Base-by-base conservation (phyloP, 2,888 invertebrate genomes). In the Trileptium ribeirensis region DNA sequence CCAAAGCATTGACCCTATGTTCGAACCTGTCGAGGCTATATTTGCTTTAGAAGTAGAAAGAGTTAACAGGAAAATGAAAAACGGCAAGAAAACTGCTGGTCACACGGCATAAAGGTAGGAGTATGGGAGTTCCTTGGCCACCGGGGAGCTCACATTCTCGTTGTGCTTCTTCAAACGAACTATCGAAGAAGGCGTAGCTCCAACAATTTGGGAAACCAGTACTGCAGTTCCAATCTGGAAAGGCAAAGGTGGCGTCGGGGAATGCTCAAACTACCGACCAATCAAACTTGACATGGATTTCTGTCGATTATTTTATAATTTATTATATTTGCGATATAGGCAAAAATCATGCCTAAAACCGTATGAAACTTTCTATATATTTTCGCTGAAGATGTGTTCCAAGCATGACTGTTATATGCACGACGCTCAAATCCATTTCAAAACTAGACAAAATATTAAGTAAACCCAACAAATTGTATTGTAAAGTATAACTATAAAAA, bases 181-280 rank as follows among this genome's bases (percentile, higher is more conserved):
- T n/a, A 38, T 29, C 15, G n/a, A 24, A 15, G 3, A 34, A 29
- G 37, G 29, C 19, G 24, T 8, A 15, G 24, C 29, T 15, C 77
- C 77, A 8, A 8, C 37, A 8, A 29, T 8, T 8, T 77, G 77
- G 77, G 24, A 3, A 39, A 77, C 37, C 77, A 77, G 77, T 29
- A 77, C 29, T 8, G 39, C 77, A 36, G 77, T 77, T 15, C 37
- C 77, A 3, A 77, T 77, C 29, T 77, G 31, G 77, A 36, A 77
- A 34, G 29, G 29, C 34, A 77, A 77, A 77, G 77, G 77, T 24
- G 37, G 39, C 31, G 8, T 36, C 3, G 29, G 24, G 8, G 77
- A 77, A 8, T 77, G 77, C 77, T 19, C 37, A 8, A 77, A 36
- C 77, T 77, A 77, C 77, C 77, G 36, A 8, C 36, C 77, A 34